These are phyloP conservation scores for Aldrovandia affinis DNA, from an alignment of 2,797 vertebrate genomes.

Conservation along the genomic window DNA sequence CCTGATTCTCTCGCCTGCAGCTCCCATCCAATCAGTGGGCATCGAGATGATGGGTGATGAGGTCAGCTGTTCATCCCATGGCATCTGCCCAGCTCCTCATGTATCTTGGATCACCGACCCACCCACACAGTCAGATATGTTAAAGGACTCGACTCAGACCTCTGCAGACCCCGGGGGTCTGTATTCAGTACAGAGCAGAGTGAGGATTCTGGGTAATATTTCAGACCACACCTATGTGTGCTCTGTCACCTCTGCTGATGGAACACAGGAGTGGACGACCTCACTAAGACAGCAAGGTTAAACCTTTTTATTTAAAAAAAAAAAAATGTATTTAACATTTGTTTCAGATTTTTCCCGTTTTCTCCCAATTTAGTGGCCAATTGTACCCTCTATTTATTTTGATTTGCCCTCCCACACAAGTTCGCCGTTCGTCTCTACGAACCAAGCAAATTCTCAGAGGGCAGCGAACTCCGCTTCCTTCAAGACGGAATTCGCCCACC, in stretches of 20 bases:
- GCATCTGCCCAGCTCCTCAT: constrained; percentile 48
- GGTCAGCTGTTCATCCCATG: constrained; percentile 44
- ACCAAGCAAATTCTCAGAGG: no score
- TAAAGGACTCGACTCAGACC: constrained; percentile 27
- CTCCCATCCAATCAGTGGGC: constrained; percentile 44
- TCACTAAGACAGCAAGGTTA: constrained; percentile 52
- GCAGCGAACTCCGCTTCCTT: no score
- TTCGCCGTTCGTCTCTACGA: no score
- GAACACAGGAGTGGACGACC: constrained; percentile 42
- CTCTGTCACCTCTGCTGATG: constrained; percentile 45
- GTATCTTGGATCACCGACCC: constrained; percentile 49
- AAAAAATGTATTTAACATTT: no score
- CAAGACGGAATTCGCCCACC: no score
- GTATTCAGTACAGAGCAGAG: constrained; percentile 37
- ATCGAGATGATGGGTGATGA: constrained; percentile 32
- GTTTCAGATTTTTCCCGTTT: no score
- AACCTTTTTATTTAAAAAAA: no score
- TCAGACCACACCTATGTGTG: constrained; percentile 46
- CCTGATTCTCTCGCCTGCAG: constrained; percentile 30
- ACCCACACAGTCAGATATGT: background rate
- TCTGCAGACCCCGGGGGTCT: constrained; percentile 24
- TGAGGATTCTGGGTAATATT: constrained; percentile 33
- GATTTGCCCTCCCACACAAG: no score
- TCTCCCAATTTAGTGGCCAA: no score
- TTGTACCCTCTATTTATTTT: no score